Conservation (phyloP, 2,797 vertebrate genomes). For the Champsocephalus esox region DNA sequence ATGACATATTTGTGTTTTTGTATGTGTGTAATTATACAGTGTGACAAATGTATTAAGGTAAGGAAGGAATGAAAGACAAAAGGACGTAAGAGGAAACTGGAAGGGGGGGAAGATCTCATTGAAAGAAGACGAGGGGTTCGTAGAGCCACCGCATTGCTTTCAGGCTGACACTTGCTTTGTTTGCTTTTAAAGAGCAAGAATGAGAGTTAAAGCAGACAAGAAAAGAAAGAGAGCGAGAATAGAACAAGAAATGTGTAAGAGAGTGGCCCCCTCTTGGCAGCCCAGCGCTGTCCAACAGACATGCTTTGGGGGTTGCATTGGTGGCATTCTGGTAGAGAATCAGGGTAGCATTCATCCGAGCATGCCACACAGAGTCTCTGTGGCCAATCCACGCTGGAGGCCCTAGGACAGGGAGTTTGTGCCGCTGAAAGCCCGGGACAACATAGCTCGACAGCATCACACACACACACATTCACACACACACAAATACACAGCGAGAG, state of each 20-base stretch:
- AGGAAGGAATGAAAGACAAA: conserved; percentile 15
- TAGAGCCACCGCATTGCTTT: conserved; percentile 38
- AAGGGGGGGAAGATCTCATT: conserved; percentile 7
- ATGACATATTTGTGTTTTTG: conserved; percentile 34
- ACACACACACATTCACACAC: conserved; percentile 53
- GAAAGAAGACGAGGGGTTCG: conserved; percentile 27
- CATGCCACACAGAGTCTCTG: conserved; percentile 75
- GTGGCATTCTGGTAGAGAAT: conserved; percentile 76
- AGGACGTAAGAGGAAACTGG: conserved; percentile 5
- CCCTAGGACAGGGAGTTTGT: conserved; percentile 76
- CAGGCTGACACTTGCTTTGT: conserved; percentile 58
- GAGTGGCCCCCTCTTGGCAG: conserved; percentile 67
- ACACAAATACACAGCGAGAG: conserved; percentile 66
- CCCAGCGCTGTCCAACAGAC: conserved; percentile 52
- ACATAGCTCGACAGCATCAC: conserved; percentile 73
- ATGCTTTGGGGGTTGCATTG: conserved; percentile 71
- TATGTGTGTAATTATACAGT: conserved; percentile 24
- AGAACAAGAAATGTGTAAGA: conserved; percentile 59
- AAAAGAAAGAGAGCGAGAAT: conserved; percentile 53
- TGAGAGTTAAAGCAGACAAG: conserved; percentile 30
- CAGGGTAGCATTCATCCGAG: conserved; percentile 74
- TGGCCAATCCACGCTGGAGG: conserved; percentile 80
- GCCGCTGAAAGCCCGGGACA: conserved; percentile 78
- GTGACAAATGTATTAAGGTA: neutral
- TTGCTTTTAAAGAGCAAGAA: conserved; percentile 50